These are phyloP conservation scores for Epinephelus awoara DNA, from an alignment of 2,797 vertebrate genomes.

Conservation along the genomic window DNA sequence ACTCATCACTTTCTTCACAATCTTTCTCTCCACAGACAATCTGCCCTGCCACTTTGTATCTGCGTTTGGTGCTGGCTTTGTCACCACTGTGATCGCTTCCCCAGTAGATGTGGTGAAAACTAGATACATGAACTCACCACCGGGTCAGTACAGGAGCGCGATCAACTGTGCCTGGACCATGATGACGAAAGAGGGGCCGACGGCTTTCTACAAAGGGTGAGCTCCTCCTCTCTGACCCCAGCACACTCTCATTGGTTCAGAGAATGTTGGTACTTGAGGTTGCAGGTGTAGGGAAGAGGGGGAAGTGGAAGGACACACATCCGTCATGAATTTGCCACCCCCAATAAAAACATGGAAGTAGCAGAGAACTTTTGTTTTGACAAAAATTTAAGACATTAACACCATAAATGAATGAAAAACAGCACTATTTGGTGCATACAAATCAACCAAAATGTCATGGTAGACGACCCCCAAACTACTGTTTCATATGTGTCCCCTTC, in stretches of 20 bases:
- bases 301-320: too few relatives aligned
- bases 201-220: slow-evolving; percentile 94
- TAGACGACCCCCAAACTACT: too few relatives aligned
- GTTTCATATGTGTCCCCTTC: too few relatives aligned
- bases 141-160: slow-evolving; percentile 88
- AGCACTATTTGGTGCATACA: too few relatives aligned
- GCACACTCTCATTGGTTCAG: neutral
- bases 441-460: too few relatives aligned
- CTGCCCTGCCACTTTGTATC: slow-evolving; percentile 91
- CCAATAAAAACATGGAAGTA: too few relatives aligned
- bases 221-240: neutral
- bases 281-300: too few relatives aligned
- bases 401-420: too few relatives aligned
- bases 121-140: slow-evolving; percentile 92
- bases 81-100: slow-evolving; percentile 91
- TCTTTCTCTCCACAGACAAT: slow-evolving; percentile 82
- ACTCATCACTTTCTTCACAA: neutral
- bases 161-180: slow-evolving; percentile 89
- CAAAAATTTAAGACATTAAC: too few relatives aligned
- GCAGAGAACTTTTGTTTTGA: too few relatives aligned
- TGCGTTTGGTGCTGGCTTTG: slow-evolving; percentile 91
- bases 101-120: slow-evolving; percentile 94
- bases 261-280: neutral
- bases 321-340: too few relatives aligned
- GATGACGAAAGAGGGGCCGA: slow-evolving; percentile 90